Base-by-base conservation (phyloP, 2,888 invertebrate species). In the Stratiomys singularior region DNA sequence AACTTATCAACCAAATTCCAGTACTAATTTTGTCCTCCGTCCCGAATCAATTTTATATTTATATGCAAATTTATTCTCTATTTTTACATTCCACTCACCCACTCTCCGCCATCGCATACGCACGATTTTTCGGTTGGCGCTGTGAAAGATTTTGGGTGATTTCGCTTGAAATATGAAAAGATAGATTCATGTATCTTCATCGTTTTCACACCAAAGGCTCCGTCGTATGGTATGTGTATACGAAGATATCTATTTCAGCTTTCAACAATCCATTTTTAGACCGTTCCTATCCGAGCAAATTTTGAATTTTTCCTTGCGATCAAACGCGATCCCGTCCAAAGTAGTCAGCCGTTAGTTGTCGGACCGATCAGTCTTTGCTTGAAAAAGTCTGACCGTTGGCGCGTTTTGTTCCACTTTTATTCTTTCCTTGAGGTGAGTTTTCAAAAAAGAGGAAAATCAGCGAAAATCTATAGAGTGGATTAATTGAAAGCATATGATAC, bases 311-410 rank as follows among this genome's bases (percentile, higher is more conserved):
- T 74, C 37, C 47, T 30, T n/a, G 79, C 82, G 83, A 86, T 86
- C 85, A 82, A 81, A 78, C 80, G 82, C 82, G 82, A 82, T 83
- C 82, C 80, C 81, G 80, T 81, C 83, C 83, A 85, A 85, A 86
- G 86, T 85, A 87, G 87, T 87, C 87, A 87, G 87, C 87, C 87
- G 85, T 87, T 84, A 86, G 85, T 86, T 85, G 87, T 87, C 87
- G 87, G 87, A 85, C 85, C 85, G 86, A 85, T 86, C 86, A 87
- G 87, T 87, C 85, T 85, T 84, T 84, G 13, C 9, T 56, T 27
- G 44, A 60, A 58, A 58, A 84, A 85, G 85, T 85, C 84, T 85
- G 85, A 84, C 84, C 85, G 84, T 86, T 84, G 84, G 85, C 85
- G 86, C 85, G 85, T 84, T 84, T 84, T 83, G 83, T 84, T 84